Percentiles rank a stretch among this genome's conserved stretches.
Evolutionary conservation across 2,888 invertebrate species (phyloP).

Genomic region (Leuctra nigra): DNA sequence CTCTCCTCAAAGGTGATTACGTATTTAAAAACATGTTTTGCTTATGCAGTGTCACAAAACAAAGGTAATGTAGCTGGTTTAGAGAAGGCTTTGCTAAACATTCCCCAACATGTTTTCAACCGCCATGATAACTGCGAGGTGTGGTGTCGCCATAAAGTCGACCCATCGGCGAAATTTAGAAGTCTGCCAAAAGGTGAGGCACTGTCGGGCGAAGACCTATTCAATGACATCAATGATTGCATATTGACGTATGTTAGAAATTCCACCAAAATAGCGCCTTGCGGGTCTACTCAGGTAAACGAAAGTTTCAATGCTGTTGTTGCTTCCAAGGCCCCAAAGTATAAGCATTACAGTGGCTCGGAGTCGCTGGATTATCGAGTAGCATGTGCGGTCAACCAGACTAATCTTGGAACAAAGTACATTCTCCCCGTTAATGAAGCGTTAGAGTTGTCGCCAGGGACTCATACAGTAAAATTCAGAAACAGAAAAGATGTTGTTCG

Average conservation of each 20-base stretch:
- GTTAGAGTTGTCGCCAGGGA: background rate
- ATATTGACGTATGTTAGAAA: constrained; percentile 20
- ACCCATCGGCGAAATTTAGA: too few species aligned
- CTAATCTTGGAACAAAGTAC: constrained; percentile 27
- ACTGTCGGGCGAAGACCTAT: too few species aligned
- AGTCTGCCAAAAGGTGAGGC: too few species aligned
- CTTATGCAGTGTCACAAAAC: constrained; percentile 5
- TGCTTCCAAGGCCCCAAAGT: constrained; percentile 27
- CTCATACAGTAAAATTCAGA: constrained; percentile 3
- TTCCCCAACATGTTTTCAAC: constrained; percentile 24
- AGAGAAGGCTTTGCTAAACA: constrained; percentile 19
- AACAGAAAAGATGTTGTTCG: background rate
- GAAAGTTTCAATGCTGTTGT: constrained; percentile 27
- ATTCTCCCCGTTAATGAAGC: constrained; percentile 16
- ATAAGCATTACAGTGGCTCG: constrained; percentile 22
- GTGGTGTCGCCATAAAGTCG: too few species aligned
- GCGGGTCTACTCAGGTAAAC: constrained; percentile 28
- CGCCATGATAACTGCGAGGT: too few species aligned
- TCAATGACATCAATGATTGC: too few species aligned
- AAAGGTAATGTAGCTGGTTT: constrained; percentile 7
- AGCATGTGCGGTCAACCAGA: constrained; percentile 26
- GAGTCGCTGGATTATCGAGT: constrained; percentile 26
- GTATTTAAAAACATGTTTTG: background rate
- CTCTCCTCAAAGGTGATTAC: background rate
- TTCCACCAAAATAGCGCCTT: constrained; percentile 24